Base-by-base conservation (phyloP, 2,797 vertebrate genomes). In the Tinamus major region DNA sequence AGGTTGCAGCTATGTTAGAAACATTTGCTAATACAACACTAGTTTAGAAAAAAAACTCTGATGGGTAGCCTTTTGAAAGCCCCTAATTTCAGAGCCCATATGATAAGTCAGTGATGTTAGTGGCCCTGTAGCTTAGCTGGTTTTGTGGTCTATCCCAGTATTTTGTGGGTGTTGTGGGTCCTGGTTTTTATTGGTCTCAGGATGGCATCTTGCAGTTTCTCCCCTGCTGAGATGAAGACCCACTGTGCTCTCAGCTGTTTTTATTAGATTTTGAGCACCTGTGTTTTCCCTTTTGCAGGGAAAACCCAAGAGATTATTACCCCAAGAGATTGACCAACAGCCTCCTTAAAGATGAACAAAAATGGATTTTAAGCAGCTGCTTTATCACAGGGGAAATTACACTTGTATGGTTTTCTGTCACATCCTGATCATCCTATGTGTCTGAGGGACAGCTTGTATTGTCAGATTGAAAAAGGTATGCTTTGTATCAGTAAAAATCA, bases 81-180 rank as follows among this genome's bases (percentile, higher is more conserved):
- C 2, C 2, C 21, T 64, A 3, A 4, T 14, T 2, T 12, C 10
- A 8, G 20, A 12, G 8, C n/a, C 18, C 18, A 1, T 8, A 0
- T 53, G 51, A 53, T 13, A 17, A 49, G 8, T 0, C 2, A 44
- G 6, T 29, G 33, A 0, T 8, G 37, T 17, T 33, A 29, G 26
- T 0, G 0, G 3, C 2, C 10, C 39, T 59, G 49, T 27, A 5
- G 4, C 42, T 48, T 8, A 1, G 5, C 11, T 19, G 2, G 5
- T 6, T 4, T 14, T 8, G 27, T 14, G 48, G 2, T 7, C 49
- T 33, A 4, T 10, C 12, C 7, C 55, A 13, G 8, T 2, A 7
- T 21, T 1, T 3, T 13, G 8, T 31, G 13, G 18, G 6, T 6
- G n/a, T n/a, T n/a, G n/a, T n/a, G 1, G 2, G 2, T 9, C 15